Evolutionary conservation across 2,888 invertebrate genomes (phyloP), one percentile per base, ranked within the genome.

Genomic region (Phasia obesa): DNA sequence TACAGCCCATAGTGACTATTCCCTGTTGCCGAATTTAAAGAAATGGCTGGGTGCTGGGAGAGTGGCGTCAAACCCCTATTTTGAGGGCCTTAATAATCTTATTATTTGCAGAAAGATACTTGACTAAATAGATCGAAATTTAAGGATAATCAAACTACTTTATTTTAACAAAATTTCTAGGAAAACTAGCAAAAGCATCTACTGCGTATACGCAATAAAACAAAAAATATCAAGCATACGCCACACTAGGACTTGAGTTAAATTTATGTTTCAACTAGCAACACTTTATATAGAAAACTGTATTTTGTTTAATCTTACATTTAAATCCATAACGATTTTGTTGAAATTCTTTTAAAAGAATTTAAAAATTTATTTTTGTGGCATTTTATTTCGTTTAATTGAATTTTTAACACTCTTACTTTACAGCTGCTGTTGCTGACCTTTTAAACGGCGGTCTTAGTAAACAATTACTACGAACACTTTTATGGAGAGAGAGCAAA

Each of bases 291-390:
- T 23, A n/a, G 6, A 23, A 65, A 23, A n/a, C 25, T 11, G n/a
- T 9, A 15, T 51, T 25, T 42, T 47, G 7, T 17, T 21, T 19
- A 31, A 44, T 53, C 55, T 74, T 74, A 80, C 79, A 21, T 67
- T 25, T n/a, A 27, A 62, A 62, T 74, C 79, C 73, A 80, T 80
- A 35, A 60, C n/a, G 55, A 27, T 6, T n/a, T 38, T 27, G 19
- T 17, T 6, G 2, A 35, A 60, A n/a, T 47, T 25, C 60, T 27
- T 17, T 4, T 47, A 57, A 38, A 25, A 21, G 13, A n/a, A 49
- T 5, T 59, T 4, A 17, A 19, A 51, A 15, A 27, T 25, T 51
- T 23, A 35, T 55, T 5, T 21, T 44, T 62, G 19, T 42, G n/a
- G 13, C 11, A 11, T 21, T 23, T 4, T 53, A 23, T 44, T 25